phyloP scores from a whole-genome alignment of 2,888 invertebrate genomes.

The Zaprionus lineosus region DNA sequence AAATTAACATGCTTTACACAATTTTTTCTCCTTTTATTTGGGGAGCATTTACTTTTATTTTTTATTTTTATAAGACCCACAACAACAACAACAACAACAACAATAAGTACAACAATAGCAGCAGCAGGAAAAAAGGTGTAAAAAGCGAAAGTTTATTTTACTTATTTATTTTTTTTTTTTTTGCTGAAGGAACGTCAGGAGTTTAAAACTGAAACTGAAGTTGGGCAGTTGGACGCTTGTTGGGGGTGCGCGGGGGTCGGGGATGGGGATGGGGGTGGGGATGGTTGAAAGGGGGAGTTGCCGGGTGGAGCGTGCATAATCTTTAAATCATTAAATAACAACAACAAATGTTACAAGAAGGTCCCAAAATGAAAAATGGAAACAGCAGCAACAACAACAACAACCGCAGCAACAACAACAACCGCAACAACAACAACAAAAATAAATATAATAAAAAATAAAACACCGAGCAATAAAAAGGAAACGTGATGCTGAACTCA shows the following conservation, averaged over 20 bases:
- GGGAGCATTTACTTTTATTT: constrained; percentile 19
- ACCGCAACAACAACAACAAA: constrained; percentile 34
- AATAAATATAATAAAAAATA: constrained; percentile 23
- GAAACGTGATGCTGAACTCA: constrained; percentile 73
- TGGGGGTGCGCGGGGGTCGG: too few species aligned
- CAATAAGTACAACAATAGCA: too few species aligned
- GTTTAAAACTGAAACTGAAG: constrained; percentile 29
- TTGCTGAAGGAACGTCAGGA: constrained; percentile 26
- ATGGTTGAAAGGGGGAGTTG: constrained; percentile 56
- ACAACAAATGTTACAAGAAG: constrained; percentile 46
- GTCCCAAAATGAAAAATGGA: constrained; percentile 52
- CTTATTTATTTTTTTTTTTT: constrained; percentile 30
- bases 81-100: constrained; percentile 8
- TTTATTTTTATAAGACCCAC: constrained; percentile 11
- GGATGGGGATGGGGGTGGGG: too few species aligned
- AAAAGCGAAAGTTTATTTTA: constrained; percentile 71
- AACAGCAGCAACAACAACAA: constrained; percentile 37
- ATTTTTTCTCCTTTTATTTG: constrained; percentile 20
- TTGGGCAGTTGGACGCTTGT: constrained; percentile 9
- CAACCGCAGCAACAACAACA: constrained; percentile 20
- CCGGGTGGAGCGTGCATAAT: constrained; percentile 69
- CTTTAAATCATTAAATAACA: constrained; percentile 76
- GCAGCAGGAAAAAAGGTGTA: constrained; percentile 70
- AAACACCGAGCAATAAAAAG: constrained; percentile 64
- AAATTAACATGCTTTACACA: constrained; percentile 73